Percentiles rank a stretch among this genome's conserved stretches.
These are phyloP conservation scores for Drepanosiphum platanoidis DNA, from an alignment of 2,888 invertebrate species.

Conservation along the genomic window DNA sequence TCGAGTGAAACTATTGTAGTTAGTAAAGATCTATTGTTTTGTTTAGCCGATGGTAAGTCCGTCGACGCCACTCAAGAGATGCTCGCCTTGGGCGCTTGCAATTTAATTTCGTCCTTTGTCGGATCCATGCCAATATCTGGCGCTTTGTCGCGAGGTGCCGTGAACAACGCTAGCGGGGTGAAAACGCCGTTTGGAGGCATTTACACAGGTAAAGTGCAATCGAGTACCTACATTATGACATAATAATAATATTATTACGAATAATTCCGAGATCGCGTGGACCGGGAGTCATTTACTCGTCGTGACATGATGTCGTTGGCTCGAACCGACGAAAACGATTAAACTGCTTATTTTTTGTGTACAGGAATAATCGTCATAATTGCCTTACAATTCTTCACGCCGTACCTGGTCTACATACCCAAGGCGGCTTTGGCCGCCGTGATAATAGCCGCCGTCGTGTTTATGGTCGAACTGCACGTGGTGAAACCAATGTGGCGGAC, in stretches of 20 bases:
- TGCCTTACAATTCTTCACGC: constrained; percentile 73
- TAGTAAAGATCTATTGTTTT: constrained; percentile 59
- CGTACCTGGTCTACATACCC: constrained; percentile 74
- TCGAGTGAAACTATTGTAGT: background rate
- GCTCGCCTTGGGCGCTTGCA: constrained; percentile 75
- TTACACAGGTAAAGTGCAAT: constrained; percentile 70
- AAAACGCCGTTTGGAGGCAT: constrained; percentile 76
- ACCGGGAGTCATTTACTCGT: no score
- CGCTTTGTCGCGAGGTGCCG: constrained; percentile 74
- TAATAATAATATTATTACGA: background rate
- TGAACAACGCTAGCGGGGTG: constrained; percentile 78
- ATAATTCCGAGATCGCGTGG: background rate
- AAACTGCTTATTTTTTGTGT: background rate
- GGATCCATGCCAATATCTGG: constrained; percentile 76
- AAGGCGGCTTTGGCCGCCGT: constrained; percentile 77
- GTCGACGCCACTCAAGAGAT: constrained; percentile 79
- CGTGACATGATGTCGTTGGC: background rate
- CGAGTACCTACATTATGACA: background rate
- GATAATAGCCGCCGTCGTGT: constrained; percentile 78
- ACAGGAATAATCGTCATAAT: constrained; percentile 69
- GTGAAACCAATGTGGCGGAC: constrained; percentile 75
- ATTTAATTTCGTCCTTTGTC: constrained; percentile 76
- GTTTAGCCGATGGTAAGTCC: constrained; percentile 71
- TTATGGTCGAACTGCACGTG: constrained; percentile 75
- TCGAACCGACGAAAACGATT: no score